phyloP scores from a whole-genome alignment of 2,797 vertebrate genomes.

The Oreochromis grahami region DNA sequence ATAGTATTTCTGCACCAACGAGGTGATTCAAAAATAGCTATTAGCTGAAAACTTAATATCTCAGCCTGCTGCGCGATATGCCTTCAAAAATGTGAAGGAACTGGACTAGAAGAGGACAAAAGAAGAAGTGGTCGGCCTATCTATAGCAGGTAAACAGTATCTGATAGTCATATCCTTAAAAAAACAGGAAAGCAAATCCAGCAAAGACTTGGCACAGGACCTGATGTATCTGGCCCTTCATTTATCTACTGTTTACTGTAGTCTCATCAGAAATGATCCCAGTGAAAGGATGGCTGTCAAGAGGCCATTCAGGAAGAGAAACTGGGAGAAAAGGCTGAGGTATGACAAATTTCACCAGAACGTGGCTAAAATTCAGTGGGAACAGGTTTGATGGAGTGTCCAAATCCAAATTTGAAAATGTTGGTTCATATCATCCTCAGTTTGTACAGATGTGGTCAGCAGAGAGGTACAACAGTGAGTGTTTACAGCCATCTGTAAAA shows the following conservation, averaged over 20 bases:
- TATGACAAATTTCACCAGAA: too few species aligned
- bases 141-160: not conserved
- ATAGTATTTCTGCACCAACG: not conserved
- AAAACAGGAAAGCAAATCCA: not conserved
- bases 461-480: not conserved
- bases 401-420: too few species aligned
- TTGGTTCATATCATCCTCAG: too few species aligned
- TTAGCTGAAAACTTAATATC: not conserved
- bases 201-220: not conserved
- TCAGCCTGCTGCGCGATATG: accelerated
- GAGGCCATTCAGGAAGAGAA: too few species aligned
- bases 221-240: not conserved
- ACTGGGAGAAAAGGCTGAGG: too few species aligned
- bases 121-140: not conserved
- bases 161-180: not conserved
- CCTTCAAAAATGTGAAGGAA: not conserved
- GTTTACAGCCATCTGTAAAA: not conserved
- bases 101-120: not conserved
- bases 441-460: too few species aligned
- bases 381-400: too few species aligned
- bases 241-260: too few species aligned
- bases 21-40: not conserved
- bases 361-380: too few species aligned
- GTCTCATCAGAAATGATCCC: too few species aligned
- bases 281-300: too few species aligned